Conservation (phyloP, 2,797 vertebrate genomes). For the Chromis chromis region DNA sequence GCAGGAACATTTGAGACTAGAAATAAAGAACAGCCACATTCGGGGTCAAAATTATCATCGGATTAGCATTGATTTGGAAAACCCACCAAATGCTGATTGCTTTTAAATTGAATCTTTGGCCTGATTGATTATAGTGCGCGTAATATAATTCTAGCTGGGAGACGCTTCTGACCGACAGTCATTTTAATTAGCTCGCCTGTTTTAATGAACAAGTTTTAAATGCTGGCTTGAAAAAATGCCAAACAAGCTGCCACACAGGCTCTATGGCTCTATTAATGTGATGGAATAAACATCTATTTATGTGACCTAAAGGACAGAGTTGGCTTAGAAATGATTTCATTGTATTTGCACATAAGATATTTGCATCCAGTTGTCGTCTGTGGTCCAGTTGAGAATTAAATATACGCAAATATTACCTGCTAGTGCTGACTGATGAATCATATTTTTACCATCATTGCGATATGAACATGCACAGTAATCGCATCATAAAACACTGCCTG, state of each 20-base stretch:
- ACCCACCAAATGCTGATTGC: conserved; percentile 80
- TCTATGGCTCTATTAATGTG: conserved; percentile 40
- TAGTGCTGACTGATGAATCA: too few relatives aligned
- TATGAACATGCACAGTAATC: too few relatives aligned
- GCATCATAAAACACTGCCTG: too few relatives aligned
- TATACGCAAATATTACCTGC: too few relatives aligned
- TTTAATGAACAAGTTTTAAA: conserved; percentile 73
- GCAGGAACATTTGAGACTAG: conserved; percentile 51
- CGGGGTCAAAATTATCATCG: conserved; percentile 82
- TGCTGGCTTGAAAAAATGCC: conserved; percentile 30
- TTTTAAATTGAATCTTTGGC: conserved; percentile 83
- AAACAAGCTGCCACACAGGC: conserved; percentile 5
- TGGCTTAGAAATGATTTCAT: conserved; percentile 7
- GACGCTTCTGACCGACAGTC: conserved; percentile 73
- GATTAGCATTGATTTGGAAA: conserved; percentile 84
- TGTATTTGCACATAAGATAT: conserved; percentile 15
- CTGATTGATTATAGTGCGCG: conserved; percentile 79
- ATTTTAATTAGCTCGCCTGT: conserved; percentile 76
- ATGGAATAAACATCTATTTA: conserved; percentile 21
- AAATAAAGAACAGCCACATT: conserved; percentile 72
- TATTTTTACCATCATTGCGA: too few relatives aligned
- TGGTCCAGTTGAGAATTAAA: too few relatives aligned
- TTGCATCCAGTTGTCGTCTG: neutral
- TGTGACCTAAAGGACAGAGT: conserved; percentile 9
- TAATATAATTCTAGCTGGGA: conserved; percentile 75